phyloP scores from a whole-genome alignment of 2,888 invertebrate genomes.

The Nomada fucata region DNA sequence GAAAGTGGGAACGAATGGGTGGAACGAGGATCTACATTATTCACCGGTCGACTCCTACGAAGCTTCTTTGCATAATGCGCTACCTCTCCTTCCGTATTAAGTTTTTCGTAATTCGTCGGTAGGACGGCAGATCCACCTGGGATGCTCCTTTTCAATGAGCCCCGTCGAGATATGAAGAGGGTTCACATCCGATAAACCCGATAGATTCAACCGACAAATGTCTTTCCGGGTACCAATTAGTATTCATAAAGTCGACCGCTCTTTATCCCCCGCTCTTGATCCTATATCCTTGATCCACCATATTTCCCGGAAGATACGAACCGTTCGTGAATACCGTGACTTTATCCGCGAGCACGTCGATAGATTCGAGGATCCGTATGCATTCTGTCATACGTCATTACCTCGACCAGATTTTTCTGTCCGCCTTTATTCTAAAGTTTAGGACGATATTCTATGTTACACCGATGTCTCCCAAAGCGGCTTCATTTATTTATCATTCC shows the following conservation, averaged over 20 bases:
- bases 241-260: conserved; percentile 67
- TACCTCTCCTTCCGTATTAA: conserved; percentile 42
- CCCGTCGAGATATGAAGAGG: conserved; percentile 47
- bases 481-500: not conserved
- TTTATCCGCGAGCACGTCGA: conserved; percentile 2
- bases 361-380: conserved; percentile 4
- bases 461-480: not conserved
- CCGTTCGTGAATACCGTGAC: conserved; percentile 16
- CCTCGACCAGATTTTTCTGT: not conserved
- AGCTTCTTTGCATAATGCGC: conserved; percentile 49
- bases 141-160: conserved; percentile 69
- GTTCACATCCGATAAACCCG: conserved; percentile 64
- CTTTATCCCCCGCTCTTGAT: conserved; percentile 39
- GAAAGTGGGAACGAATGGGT: conserved; percentile 9
- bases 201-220: conserved; percentile 67
- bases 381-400: not conserved
- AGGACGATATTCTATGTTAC: not conserved
- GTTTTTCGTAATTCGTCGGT: conserved; percentile 18
- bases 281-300: conserved; percentile 58
- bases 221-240: conserved; percentile 69
- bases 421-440: not conserved
- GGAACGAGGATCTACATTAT: conserved; percentile 53
- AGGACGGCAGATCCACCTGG: conserved; percentile 11
- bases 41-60: conserved; percentile 42
- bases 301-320: conserved; percentile 51